Conservation (phyloP, 2,113 vertebrate genomes). For the Pluvianellus socialis region DNA sequence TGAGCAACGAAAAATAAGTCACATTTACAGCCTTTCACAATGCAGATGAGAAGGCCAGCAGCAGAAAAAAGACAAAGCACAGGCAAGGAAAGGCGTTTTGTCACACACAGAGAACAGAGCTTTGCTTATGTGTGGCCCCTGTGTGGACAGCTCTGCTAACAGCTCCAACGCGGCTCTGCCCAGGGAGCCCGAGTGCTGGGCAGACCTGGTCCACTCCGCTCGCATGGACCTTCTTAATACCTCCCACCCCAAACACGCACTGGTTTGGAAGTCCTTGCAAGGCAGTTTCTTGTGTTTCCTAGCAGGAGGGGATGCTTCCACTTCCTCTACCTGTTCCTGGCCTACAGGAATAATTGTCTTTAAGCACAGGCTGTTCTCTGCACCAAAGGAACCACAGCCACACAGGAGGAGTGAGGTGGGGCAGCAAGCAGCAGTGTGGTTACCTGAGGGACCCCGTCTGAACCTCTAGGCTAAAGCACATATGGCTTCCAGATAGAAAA, state of each 20-base stretch:
- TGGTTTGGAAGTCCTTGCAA: background rate
- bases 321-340: background rate
- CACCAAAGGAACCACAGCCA: background rate
- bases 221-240: background rate
- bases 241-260: background rate
- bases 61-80: background rate
- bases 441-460: too few species aligned
- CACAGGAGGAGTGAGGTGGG: background rate
- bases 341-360: background rate
- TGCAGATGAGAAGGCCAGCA: background rate
- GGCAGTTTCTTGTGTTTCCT: background rate
- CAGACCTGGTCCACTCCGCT: background rate
- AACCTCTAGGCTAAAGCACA: background rate
- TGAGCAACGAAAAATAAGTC: background rate
- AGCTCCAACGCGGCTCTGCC: background rate
- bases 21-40: background rate
- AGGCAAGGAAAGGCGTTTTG: background rate
- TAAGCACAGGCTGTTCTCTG: background rate
- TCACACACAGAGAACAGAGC: background rate
- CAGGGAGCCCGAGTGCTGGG: background rate
- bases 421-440: accelerated
- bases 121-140: background rate
- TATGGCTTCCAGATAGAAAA: background rate
- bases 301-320: background rate
- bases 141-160: background rate